phyloP scores from a whole-genome alignment of 2,888 invertebrate species.

The Corythucha ciliata region DNA sequence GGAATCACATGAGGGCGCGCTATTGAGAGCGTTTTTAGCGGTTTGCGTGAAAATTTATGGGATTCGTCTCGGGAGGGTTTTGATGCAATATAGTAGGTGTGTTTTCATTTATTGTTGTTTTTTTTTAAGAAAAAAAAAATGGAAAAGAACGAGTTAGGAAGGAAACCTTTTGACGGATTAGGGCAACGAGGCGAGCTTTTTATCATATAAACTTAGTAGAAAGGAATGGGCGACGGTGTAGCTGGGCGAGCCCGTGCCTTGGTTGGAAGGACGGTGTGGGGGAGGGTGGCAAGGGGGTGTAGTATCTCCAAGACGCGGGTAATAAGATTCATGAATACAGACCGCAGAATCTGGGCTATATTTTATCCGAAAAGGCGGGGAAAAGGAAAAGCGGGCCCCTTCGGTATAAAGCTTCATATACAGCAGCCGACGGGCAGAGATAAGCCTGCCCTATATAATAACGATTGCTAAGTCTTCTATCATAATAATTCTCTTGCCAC shows the following conservation, averaged over 20 bases:
- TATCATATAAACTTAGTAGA: conserved; percentile 31
- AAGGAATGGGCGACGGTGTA: conserved; percentile 8
- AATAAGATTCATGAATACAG: conserved; percentile 73
- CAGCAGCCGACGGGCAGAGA: conserved; percentile 29
- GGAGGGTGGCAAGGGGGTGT: conserved; percentile 14
- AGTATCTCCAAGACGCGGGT: conserved; percentile 40
- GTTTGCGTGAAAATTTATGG: too few species aligned
- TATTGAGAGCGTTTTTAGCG: too few species aligned
- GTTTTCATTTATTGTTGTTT: too few species aligned
- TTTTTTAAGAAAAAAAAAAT: too few species aligned
- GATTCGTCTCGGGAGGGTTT: too few species aligned
- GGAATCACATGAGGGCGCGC: too few species aligned
- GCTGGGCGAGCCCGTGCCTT: too few species aligned
- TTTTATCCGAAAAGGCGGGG: conserved; percentile 47
- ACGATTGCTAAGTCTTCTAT: conserved; percentile 40
- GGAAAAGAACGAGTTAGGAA: too few species aligned
- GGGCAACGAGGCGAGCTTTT: conserved; percentile 29
- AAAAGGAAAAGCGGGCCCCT: conserved; percentile 16
- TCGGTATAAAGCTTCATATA: conserved; percentile 34
- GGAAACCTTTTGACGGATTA: conserved; percentile 35
- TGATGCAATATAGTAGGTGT: too few species aligned
- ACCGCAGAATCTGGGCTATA: conserved; percentile 50
- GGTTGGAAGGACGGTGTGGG: neutral
- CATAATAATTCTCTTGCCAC: conserved; percentile 37
- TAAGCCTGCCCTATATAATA: conserved; percentile 38